Conservation (phyloP, 2,113 vertebrate species). For the Mohoua ochrocephala region DNA sequence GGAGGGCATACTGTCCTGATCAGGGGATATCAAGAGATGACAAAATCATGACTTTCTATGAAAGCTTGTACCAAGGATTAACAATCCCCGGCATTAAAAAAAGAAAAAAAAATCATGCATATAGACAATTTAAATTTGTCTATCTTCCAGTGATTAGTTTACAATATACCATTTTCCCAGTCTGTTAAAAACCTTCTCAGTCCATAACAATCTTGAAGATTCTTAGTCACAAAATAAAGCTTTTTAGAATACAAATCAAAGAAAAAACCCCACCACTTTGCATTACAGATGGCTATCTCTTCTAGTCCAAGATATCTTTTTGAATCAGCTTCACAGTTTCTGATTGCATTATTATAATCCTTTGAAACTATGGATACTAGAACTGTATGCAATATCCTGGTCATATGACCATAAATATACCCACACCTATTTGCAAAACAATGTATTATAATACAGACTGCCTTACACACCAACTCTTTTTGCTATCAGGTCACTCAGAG, state of each 20-base stretch:
- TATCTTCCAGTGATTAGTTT: not conserved
- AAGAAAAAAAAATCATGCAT: not conserved
- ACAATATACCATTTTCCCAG: not conserved
- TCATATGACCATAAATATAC: not conserved
- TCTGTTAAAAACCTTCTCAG: not conserved
- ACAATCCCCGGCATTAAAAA: not conserved
- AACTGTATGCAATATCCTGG: not conserved
- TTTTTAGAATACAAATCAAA: not conserved
- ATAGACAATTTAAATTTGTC: not conserved
- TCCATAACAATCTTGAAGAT: not conserved
- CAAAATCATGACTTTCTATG: not conserved
- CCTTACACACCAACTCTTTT: not conserved
- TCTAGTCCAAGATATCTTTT: not conserved
- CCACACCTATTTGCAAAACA: not conserved
- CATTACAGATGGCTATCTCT: not conserved
- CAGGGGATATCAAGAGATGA: not conserved
- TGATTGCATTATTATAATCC: not conserved
- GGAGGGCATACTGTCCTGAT: not conserved
- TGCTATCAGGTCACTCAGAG: not conserved
- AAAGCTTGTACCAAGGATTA: not conserved
- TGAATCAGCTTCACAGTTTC: not conserved
- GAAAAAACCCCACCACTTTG: fast-evolving
- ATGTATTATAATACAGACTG: not conserved
- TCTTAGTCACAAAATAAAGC: not conserved
- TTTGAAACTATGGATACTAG: not conserved